Conservation (phyloP, 2,888 invertebrate species). For the Bellardia bayeri region DNA sequence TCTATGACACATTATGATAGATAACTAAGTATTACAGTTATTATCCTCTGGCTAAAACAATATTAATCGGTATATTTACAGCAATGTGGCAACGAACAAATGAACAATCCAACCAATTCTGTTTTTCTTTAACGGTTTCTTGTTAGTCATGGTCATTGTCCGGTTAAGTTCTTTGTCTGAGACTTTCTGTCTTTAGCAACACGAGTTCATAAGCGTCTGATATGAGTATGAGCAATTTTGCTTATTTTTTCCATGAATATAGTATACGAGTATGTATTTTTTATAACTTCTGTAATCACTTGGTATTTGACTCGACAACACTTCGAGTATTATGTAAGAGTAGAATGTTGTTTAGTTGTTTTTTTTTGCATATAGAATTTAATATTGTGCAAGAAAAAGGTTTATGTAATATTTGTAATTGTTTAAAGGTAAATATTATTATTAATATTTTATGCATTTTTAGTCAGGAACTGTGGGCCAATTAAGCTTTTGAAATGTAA, state of each 20-base stretch:
- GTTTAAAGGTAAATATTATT: constrained; percentile 21
- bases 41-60: constrained; percentile 64
- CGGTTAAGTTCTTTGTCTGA: constrained; percentile 67
- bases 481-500: too few relatives aligned
- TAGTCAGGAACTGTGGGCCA: constrained; percentile 16
- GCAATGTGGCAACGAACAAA: not conserved
- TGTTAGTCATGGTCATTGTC: constrained; percentile 73
- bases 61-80: constrained; percentile 50
- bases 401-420: constrained; percentile 62
- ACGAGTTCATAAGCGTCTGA: constrained; percentile 14
- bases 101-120: constrained; percentile 2
- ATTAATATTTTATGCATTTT: not conserved
- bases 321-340: constrained; percentile 65
- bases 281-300: constrained; percentile 59
- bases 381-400: constrained; percentile 26
- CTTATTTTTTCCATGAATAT: not conserved
- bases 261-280: not conserved
- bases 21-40: constrained; percentile 65
- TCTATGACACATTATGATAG: constrained; percentile 70
- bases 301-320: constrained; percentile 44
- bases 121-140: constrained; percentile 36
- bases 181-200: constrained; percentile 52
- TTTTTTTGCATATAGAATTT: constrained; percentile 24
- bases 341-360: constrained; percentile 69
- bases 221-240: constrained; percentile 14